Evolutionary conservation across 2,113 vertebrate species (phyloP).

Genomic region (Apodemus speciosus): DNA sequence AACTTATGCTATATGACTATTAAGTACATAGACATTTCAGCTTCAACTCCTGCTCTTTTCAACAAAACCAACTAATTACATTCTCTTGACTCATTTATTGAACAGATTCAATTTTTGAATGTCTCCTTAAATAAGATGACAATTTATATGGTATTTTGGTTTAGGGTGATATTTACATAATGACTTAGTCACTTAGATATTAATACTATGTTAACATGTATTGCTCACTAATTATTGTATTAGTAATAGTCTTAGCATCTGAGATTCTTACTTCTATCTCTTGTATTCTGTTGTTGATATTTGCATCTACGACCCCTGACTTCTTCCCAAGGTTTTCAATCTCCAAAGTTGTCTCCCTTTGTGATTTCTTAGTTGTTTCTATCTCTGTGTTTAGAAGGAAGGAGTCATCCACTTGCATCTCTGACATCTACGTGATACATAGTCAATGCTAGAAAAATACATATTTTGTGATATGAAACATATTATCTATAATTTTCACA

Average conservation of each 20-base stretch:
- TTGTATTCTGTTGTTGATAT: too few relatives aligned
- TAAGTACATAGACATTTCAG: slow-evolving; percentile 45
- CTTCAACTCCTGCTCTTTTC: background rate
- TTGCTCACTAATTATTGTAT: background rate
- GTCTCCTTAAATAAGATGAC: background rate
- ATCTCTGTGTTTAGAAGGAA: too few relatives aligned
- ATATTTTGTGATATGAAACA: background rate
- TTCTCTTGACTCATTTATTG: background rate
- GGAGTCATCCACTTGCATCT: background rate
- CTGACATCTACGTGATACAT: background rate
- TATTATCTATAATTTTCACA: background rate
- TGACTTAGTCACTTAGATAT: background rate
- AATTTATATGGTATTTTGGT: background rate
- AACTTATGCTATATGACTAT: background rate
- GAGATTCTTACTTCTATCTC: too few relatives aligned
- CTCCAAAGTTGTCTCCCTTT: too few relatives aligned
- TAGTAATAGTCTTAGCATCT: background rate
- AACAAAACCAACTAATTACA: slow-evolving; percentile 42
- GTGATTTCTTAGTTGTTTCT: too few relatives aligned
- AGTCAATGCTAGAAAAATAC: background rate
- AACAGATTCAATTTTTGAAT: background rate
- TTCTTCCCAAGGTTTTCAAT: too few relatives aligned
- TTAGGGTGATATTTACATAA: background rate
- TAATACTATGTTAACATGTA: background rate
- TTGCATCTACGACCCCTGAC: too few relatives aligned